phyloP scores from a whole-genome alignment of 2,888 invertebrate species.

The Calliopum simillimum region DNA sequence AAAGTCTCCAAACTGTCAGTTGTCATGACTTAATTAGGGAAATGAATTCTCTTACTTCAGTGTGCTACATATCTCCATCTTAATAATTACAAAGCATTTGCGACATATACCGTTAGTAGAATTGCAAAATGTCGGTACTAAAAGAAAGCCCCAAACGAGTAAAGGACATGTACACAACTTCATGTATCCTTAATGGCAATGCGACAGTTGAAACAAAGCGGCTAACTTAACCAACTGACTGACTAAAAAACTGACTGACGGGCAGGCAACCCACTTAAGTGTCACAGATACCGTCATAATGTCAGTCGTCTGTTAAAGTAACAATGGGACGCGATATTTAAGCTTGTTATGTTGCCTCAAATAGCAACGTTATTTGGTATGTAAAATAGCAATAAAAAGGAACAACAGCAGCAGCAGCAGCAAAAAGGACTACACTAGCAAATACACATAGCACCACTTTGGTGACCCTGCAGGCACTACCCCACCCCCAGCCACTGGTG shows the following conservation, averaged over 20 bases:
- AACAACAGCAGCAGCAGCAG: neutral
- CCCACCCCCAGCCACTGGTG: neutral
- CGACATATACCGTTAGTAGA: neutral
- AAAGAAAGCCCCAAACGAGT: neutral
- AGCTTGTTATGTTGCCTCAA: conserved; percentile 41
- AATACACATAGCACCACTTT: neutral
- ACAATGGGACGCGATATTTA: neutral
- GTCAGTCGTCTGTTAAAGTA: neutral
- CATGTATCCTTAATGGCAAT: neutral
- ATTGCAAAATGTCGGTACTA: neutral
- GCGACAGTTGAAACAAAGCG: neutral
- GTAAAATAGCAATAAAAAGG: conserved; percentile 9
- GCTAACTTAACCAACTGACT: neutral
- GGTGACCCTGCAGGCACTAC: too few species aligned
- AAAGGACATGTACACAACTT: neutral
- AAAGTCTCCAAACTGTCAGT: conserved; percentile 7
- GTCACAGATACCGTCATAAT: neutral
- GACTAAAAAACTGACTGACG: neutral
- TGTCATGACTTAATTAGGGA: conserved; percentile 13
- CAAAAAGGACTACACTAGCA: neutral
- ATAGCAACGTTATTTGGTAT: conserved; percentile 40
- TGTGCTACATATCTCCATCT: neutral
- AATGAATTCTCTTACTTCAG: neutral
- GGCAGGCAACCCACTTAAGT: conserved; percentile 6
- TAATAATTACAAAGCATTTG: neutral